A percentile compares a stretch with the other conserved stretches of the same genome.
Evolutionary conservation across 2,797 vertebrate species (phyloP).

Genomic region (Gambelia wislizenii): DNA sequence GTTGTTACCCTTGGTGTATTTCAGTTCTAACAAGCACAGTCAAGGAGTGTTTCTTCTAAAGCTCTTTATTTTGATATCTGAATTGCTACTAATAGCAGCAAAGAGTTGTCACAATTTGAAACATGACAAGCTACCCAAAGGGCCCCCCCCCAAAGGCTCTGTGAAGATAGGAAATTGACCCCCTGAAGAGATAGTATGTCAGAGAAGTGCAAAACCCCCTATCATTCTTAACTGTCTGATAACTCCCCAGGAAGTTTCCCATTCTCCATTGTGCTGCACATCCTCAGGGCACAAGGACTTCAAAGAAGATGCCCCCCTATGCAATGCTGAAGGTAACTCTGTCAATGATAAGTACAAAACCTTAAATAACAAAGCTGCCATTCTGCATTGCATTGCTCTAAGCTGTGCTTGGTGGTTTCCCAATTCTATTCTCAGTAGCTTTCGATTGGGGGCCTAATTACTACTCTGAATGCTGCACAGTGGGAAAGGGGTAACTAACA

Average conservation of each 20-base stretch:
- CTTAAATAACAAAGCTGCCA: constrained; percentile 11
- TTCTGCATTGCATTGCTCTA: not conserved
- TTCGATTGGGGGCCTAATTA: constrained; percentile 51
- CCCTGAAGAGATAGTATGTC: not conserved
- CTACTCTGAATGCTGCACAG: constrained; percentile 19
- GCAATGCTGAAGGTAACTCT: constrained; percentile 32
- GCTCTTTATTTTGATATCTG: not conserved
- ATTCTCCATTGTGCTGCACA: too few relatives aligned
- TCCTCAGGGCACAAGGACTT: not conserved
- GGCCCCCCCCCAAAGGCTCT: not conserved
- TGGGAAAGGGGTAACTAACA: not conserved
- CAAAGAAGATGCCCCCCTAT: not conserved
- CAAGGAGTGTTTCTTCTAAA: not conserved
- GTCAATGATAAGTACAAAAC: constrained; percentile 16
- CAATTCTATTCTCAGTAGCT: not conserved
- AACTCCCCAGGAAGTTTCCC: not conserved
- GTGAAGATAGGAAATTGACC: not conserved
- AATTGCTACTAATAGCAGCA: not conserved
- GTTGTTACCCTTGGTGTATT: not conserved
- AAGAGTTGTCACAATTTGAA: not conserved
- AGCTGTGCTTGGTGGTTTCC: constrained; percentile 21
- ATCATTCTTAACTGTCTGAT: not conserved
- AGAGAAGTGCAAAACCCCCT: not conserved
- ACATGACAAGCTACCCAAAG: not conserved
- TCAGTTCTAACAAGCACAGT: not conserved